A percentile compares a stretch with the other conserved stretches of the same genome.
Evolutionary conservation across 2,888 invertebrate species (phyloP).

Genomic region (Sturmia bella): DNA sequence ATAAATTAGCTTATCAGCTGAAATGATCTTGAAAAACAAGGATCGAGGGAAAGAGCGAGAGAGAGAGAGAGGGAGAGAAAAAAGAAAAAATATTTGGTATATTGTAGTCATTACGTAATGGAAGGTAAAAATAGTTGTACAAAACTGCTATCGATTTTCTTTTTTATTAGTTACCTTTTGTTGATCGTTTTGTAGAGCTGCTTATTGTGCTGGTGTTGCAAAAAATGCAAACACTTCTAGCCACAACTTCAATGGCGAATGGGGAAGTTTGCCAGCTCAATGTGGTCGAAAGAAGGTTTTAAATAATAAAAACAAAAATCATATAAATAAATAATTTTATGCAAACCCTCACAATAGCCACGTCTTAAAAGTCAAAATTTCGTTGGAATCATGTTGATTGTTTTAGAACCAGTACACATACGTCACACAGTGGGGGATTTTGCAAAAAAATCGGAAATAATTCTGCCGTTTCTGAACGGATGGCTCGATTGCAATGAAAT

Average conservation of each 20-base stretch:
- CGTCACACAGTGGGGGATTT: too few relatives aligned
- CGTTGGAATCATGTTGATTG: too few relatives aligned
- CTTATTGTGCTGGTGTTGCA: conserved; percentile 3
- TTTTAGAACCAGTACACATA: too few relatives aligned
- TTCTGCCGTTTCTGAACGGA: too few relatives aligned
- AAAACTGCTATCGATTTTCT: conserved; percentile 37
- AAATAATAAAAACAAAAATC: too few relatives aligned
- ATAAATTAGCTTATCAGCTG: conserved; percentile 67
- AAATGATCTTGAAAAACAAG: conserved; percentile 33
- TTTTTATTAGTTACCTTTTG: conserved; percentile 14
- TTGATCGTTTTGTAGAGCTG: conserved; percentile 23
- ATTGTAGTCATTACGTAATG: conserved; percentile 61
- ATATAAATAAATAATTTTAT: too few relatives aligned
- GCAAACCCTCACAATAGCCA: too few relatives aligned
- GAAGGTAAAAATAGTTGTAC: conserved; percentile 57
- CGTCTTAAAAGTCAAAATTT: too few relatives aligned
- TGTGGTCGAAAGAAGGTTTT: too few relatives aligned
- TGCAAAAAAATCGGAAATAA: too few relatives aligned
- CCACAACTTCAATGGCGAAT: conserved; percentile 37
- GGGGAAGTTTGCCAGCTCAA: conserved; percentile 16
- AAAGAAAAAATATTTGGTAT: background rate
- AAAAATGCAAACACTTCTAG: conserved; percentile 29
- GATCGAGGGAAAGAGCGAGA: background rate
- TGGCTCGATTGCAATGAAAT: too few relatives aligned
- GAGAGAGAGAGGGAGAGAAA: background rate